Evolutionary conservation across 2,113 vertebrate genomes (phyloP).

Genomic region (Ahaetulla prasina): DNA sequence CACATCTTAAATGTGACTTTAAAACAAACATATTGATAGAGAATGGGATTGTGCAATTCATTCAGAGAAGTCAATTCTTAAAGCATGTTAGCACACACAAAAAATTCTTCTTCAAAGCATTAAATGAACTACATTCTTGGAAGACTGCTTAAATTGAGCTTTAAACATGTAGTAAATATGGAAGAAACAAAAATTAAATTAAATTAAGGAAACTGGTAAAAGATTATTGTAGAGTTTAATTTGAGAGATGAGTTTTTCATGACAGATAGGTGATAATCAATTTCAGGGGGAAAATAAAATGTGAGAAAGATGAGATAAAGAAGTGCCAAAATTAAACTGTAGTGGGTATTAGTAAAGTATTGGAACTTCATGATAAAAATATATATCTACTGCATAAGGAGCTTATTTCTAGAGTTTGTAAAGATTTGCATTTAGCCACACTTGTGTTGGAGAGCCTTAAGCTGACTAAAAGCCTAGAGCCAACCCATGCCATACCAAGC

Average conservation of each 20-base stretch:
- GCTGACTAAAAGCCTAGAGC: neutral
- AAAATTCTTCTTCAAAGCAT: neutral
- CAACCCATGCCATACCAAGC: neutral
- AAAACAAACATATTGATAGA: conserved; percentile 23
- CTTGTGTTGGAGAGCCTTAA: neutral
- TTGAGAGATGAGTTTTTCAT: neutral
- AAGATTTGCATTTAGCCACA: neutral
- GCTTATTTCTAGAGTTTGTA: neutral
- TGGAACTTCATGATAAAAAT: neutral
- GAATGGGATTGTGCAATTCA: neutral
- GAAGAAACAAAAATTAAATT: neutral
- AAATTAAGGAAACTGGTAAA: neutral
- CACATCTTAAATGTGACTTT: conserved; percentile 21
- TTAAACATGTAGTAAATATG: neutral
- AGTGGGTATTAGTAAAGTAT: neutral
- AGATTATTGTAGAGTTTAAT: neutral
- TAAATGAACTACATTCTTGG: neutral
- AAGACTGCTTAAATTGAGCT: neutral
- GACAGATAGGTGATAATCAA: neutral
- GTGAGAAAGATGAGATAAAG: neutral
- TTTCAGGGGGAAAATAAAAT: neutral
- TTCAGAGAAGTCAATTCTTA: neutral
- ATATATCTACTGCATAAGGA: neutral
- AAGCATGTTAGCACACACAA: neutral
- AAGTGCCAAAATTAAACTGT: neutral